Evolutionary conservation across 2,797 vertebrate genomes (phyloP).

Genomic region (Hozukius guyotensis): DNA sequence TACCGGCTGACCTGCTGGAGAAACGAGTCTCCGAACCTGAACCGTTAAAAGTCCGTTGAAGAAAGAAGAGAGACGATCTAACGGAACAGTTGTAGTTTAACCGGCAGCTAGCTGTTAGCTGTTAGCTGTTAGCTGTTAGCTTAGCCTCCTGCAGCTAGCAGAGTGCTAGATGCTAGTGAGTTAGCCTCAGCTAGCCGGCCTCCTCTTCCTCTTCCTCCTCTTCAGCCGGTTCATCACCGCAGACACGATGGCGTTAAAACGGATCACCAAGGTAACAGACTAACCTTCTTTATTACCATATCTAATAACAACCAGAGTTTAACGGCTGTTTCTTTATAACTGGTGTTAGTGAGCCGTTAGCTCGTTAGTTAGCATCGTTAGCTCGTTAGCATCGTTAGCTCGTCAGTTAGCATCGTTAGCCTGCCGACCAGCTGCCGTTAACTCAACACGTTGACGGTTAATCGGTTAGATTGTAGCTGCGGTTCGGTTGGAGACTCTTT

Average conservation of each 20-base stretch:
- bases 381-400: no score
- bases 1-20: neutral
- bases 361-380: no score
- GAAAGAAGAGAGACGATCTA: neutral
- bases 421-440: no score
- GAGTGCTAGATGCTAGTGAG: conserved; percentile 51
- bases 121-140: neutral
- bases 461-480: no score
- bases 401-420: no score
- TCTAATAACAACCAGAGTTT: no score
- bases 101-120: neutral
- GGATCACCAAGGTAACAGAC: conserved; percentile 76
- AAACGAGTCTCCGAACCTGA: neutral
- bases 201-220: conserved; percentile 27
- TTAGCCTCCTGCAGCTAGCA: conserved; percentile 13
- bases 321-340: no score
- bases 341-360: no score
- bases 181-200: conserved; percentile 59
- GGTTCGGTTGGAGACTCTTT: no score
- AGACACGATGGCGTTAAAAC: conserved; percentile 78
- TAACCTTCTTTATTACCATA: neutral
- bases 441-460: no score
- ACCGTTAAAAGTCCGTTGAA: neutral
- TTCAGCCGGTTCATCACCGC: conserved; percentile 28
- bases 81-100: neutral